A percentile compares a stretch with the other conserved stretches of the same genome.
These are phyloP conservation scores for Pseudonaja textilis DNA, from an alignment of 2,113 vertebrate species.

Conservation along the genomic window DNA sequence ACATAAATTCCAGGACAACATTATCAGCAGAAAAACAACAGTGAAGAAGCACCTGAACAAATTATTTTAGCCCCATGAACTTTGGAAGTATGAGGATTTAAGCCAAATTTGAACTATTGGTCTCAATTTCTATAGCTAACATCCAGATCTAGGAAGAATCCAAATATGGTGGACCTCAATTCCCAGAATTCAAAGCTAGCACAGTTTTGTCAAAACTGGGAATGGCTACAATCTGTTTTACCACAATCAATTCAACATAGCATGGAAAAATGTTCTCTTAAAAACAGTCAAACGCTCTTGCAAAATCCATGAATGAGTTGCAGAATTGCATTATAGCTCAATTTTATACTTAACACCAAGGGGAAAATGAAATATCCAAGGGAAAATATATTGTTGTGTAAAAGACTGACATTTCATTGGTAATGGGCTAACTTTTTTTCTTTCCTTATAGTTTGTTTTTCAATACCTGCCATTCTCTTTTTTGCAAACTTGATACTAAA, in stretches of 20 bases:
- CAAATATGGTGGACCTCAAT: background rate
- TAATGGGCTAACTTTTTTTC: background rate
- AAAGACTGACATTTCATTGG: background rate
- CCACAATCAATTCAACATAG: background rate
- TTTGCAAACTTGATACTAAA: conserved; percentile 9
- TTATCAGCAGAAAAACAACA: background rate
- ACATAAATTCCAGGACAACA: accelerated
- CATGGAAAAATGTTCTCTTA: background rate
- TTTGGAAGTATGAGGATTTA: background rate
- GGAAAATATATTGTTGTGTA: background rate
- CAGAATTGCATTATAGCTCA: background rate
- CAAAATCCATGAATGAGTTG: background rate
- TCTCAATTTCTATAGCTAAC: background rate
- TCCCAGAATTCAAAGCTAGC: background rate
- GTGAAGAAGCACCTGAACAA: background rate
- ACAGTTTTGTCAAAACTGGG: background rate
- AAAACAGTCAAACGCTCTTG: background rate
- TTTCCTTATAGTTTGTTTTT: background rate
- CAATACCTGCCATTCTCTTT: background rate
- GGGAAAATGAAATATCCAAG: background rate
- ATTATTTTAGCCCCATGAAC: background rate
- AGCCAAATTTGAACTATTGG: background rate
- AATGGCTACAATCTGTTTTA: background rate
- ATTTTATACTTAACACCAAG: background rate
- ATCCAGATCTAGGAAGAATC: background rate